Evolutionary conservation across 2,113 vertebrate genomes (phyloP), one percentile per base, ranked within the genome.

Genomic region (Astur gentilis): DNA sequence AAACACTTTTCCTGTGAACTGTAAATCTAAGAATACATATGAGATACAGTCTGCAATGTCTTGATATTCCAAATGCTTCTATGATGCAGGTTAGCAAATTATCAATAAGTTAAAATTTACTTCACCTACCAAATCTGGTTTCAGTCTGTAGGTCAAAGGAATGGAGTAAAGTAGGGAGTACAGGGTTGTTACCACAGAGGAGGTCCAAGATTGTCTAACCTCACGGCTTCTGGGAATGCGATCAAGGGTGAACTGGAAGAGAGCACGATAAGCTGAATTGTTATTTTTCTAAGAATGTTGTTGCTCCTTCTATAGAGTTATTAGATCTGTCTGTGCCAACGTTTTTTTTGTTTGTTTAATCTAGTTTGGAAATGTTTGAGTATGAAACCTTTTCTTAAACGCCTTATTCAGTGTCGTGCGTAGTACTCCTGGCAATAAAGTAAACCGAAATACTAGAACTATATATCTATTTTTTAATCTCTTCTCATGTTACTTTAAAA

Each of bases 61-160:
- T 45, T 89, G n/a, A 66, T 89, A 76, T 73, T 57, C 23, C 66
- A 78, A 83, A 66, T 16, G 52, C 17, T 77, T 84, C 66, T 69
- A 69, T 32, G 17, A 44, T 72, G 36, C 2, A 16, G 38, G 86
- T 70, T 54, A 95, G 25, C 49, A 66, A 93, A 14, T 83, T 76
- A 77, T 82, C 52, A 92, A 7, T 31, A 64, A 79, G 29, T 54
- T 49, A 58, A 55, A 36, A 62, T 88, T 44, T 34, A 76, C 52
- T 83, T 65, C 96, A 98, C 99, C 57, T 98, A 99, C 99, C 99
- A 99, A 66, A 97, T 99, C 99, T n/a, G 99, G 99, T 93, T 98
- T 98, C 85, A 99, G 95, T 95, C 83, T 98, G 96, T 98, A 98
- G 91, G 98, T 97, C 89, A 99, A 97, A 26, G 98, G 99, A 12